Percentiles rank a stretch among this genome's conserved stretches.
phyloP scores from a whole-genome alignment of 2,888 invertebrate species.

The Lycocerus yunnanus region DNA sequence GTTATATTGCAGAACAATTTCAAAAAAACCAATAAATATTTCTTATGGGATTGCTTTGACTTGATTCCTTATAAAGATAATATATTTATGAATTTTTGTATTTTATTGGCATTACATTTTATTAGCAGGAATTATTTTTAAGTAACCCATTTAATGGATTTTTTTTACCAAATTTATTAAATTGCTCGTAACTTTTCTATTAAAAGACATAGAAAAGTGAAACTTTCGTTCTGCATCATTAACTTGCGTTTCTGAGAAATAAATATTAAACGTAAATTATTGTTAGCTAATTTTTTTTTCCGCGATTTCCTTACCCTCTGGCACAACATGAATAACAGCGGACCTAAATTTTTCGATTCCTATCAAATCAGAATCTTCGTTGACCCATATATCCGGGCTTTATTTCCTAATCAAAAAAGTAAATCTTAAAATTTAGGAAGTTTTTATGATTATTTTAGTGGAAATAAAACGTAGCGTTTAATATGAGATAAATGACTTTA shows the following conservation, averaged over 20 bases:
- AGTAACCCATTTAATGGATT: not conserved
- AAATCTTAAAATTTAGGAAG: not conserved
- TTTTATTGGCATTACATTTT: conserved; percentile 9
- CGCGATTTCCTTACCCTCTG: not conserved
- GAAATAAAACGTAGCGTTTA: not conserved
- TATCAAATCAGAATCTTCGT: not conserved
- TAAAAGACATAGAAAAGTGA: not conserved
- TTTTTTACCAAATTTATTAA: not conserved
- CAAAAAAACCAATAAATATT: conserved; percentile 39
- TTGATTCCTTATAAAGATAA: conserved; percentile 31
- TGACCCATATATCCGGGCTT: not conserved
- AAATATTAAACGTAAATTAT: not conserved
- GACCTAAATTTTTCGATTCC: not conserved
- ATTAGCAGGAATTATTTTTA: not conserved
- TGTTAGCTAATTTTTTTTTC: not conserved
- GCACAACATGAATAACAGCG: not conserved
- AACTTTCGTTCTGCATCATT: not conserved
- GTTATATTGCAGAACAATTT: conserved; percentile 35
- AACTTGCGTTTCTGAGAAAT: not conserved
- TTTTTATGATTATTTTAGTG: not conserved
- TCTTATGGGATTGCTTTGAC: conserved; percentile 35
- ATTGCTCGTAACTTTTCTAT: not conserved
- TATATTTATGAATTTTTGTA: conserved; percentile 26
- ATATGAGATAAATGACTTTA: not conserved
- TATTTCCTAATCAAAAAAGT: not conserved